Base-by-base conservation (phyloP, 2,888 invertebrate species). In the Empis stercorea region DNA sequence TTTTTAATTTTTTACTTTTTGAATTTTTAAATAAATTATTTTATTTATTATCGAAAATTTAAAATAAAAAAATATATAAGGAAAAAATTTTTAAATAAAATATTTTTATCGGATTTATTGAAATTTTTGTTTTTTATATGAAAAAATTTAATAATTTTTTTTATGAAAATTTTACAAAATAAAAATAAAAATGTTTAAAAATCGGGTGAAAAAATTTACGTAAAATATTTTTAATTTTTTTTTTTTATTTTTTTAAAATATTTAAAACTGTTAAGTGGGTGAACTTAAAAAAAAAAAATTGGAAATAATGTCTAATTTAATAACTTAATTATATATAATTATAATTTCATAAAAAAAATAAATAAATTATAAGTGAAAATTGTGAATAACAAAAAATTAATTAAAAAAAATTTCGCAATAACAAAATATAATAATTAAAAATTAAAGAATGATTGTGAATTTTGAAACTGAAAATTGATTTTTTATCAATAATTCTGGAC, bases 1-100 rank as follows among this genome's bases (percentile, higher is more conserved):
- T 20, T 20, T 20, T 4, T 20, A 23, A 23, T 23, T 49, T 46
- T 52, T 50, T 50, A 48, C 50, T 50, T 52, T 46, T 37, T 43
- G 38, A 41, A 41, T 17, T 15, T 37, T 37, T 37, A 10, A 37
- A 37, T 16, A 37, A 16, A 16, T 39, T 39, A 39, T 23, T 23
- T 23, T 23, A 13, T 40, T 40, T 39, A 13, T 17, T 23, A 39
- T n/a, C 15, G 15, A 36, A 36, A 36, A 15, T 36, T 14, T 4
- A 20, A 20, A 20, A 20, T 20, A 20, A 20, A 20, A 4, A 20
- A 20, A 20, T 20, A 20, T 4, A 20, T 34, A 34, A 34, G 2
- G 13, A 34, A 14, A 5, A n/a, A 14, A 34, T 34, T 13, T 13
- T 13, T n/a, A 15, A 15, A 36, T 14, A 15, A 14, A 14, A 36